phyloP scores from a whole-genome alignment of 2,888 invertebrate genomes.

The Lysandra bellargus region DNA sequence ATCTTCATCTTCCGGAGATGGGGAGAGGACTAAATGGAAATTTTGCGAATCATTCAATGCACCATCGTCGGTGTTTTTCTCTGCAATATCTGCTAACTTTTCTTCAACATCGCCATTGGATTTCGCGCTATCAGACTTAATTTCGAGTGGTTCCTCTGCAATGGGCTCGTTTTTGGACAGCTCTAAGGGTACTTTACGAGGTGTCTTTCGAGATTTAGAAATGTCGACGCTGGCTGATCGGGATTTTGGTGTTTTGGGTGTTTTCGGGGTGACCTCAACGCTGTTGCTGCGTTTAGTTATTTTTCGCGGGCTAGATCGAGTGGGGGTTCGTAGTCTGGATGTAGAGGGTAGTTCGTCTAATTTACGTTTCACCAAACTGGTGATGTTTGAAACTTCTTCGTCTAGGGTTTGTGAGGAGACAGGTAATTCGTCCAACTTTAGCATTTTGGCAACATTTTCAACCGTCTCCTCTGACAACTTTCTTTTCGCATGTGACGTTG shows the following conservation, averaged over 20 bases:
- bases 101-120: constrained; percentile 56
- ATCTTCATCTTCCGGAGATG: constrained; percentile 51
- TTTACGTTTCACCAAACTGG: constrained; percentile 51
- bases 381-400: constrained; percentile 66
- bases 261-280: constrained; percentile 59
- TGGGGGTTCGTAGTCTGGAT: constrained; percentile 58
- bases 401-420: constrained; percentile 61
- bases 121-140: constrained; percentile 44
- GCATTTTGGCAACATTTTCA: constrained; percentile 59
- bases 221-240: constrained; percentile 67
- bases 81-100: constrained; percentile 56
- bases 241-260: constrained; percentile 64
- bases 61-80: constrained; percentile 53
- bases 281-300: constrained; percentile 67
- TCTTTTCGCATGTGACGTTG: constrained; percentile 54
- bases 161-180: constrained; percentile 44
- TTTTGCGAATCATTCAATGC: constrained; percentile 67
- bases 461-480: constrained; percentile 59
- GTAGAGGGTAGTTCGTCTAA: constrained; percentile 56
- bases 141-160: constrained; percentile 41
- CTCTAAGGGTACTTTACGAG: constrained; percentile 48
- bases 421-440: constrained; percentile 58
- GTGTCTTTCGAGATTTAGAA: constrained; percentile 56
- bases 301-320: constrained; percentile 62
- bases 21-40: constrained; percentile 65